These are phyloP conservation scores for Heliconius eleuchia DNA, from an alignment of 1,140 invertebrate genomes.

Conservation along the genomic window DNA sequence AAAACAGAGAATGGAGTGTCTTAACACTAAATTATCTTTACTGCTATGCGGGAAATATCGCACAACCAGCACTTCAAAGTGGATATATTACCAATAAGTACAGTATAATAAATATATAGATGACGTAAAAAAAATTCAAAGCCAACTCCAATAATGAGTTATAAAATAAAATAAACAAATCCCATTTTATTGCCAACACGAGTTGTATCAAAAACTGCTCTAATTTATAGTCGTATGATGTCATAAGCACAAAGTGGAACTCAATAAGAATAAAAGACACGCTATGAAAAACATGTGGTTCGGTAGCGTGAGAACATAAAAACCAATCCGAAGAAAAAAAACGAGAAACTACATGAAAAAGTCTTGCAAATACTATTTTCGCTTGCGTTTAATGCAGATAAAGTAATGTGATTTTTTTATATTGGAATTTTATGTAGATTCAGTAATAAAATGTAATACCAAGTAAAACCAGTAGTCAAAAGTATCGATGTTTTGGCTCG, in stretches of 20 bases:
- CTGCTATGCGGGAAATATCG: background rate
- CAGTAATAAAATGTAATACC: background rate
- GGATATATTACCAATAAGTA: too few species aligned
- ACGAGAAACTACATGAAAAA: conserved; percentile 27
- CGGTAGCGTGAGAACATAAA: conserved; percentile 69
- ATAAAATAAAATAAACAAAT: conserved; percentile 74
- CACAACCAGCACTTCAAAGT: too few species aligned
- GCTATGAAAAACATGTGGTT: conserved; percentile 72
- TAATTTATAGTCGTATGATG: conserved; percentile 71
- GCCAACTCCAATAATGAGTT: conserved; percentile 53
- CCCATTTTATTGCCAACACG: conserved; percentile 66
- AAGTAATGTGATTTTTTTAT: background rate
- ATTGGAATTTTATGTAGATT: too few species aligned
- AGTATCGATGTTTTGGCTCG: too few species aligned
- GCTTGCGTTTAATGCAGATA: background rate
- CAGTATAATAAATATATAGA: background rate
- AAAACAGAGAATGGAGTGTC: too few species aligned
- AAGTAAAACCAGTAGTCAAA: too few species aligned
- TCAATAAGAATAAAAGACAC: conserved; percentile 70
- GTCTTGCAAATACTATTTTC: background rate
- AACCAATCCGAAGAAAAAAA: conserved; percentile 55
- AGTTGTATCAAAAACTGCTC: conserved; percentile 68
- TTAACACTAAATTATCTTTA: background rate
- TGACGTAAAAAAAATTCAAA: conserved; percentile 35
- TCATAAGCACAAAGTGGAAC: conserved; percentile 56